Conservation (phyloP, 2,113 vertebrate species). For the Calonectris borealis region DNA sequence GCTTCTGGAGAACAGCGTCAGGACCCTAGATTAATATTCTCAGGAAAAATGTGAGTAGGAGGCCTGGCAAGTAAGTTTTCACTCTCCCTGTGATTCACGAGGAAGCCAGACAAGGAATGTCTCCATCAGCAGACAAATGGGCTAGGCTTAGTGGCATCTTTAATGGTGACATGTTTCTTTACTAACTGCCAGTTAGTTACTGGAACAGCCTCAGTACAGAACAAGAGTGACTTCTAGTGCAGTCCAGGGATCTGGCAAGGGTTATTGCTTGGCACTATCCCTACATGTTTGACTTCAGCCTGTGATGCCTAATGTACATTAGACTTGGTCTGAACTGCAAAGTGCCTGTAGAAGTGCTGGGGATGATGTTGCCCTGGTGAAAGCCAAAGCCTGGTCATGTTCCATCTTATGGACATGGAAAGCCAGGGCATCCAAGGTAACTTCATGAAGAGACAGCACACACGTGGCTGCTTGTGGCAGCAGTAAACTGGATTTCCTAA, state of each 20-base stretch:
- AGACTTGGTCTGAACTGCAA: background rate
- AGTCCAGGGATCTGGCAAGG: background rate
- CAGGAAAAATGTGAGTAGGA: background rate
- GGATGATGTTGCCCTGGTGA: background rate
- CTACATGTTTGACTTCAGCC: background rate
- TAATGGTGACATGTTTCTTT: background rate
- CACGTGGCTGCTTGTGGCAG: background rate
- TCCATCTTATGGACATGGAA: fast-evolving
- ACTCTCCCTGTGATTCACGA: background rate
- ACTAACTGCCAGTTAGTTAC: background rate
- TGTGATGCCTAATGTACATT: background rate
- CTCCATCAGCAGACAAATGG: constrained; percentile 10
- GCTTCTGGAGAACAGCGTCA: background rate
- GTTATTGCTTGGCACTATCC: background rate
- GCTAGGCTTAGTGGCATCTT: background rate
- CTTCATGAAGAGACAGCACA: background rate
- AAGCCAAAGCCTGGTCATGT: background rate
- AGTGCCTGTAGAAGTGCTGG: background rate
- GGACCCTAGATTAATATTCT: background rate
- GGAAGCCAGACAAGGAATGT: constrained; percentile 23
- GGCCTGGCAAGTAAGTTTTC: constrained; percentile 9
- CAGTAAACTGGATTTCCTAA: background rate
- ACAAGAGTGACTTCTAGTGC: constrained; percentile 44
- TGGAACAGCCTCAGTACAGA: background rate
- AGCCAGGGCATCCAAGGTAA: background rate